Evolutionary conservation across 1,140 invertebrate genomes (phyloP), one percentile per base, ranked within the genome.

Genomic region (Papilio polyxenes): DNA sequence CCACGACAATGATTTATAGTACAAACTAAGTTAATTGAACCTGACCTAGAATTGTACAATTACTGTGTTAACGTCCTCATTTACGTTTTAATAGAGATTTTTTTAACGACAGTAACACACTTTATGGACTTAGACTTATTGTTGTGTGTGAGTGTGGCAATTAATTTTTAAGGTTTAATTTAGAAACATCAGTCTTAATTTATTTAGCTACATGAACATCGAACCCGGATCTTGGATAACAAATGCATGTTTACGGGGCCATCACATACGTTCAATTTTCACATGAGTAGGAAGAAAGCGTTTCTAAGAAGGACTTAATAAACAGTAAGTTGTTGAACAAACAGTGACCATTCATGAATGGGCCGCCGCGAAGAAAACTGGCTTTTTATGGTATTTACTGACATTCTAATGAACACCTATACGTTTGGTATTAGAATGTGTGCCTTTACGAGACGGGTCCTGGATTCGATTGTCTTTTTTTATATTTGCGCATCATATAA

Each of bases 251-350:
- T 13, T 15, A 40, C 31, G 37, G 15, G 31, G 3, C 23, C 37
- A 31, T 31, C 65, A 56, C 53, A 31, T 6, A 69, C 65, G 65
- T 72, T 40, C 40, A 72, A 72, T 37, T 72, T 72, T 72, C 31
- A 72, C 65, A 72, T 40, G 13, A 15, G 65, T 37, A 4, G 65
- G 65, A 72, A 72, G 65, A 72, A 72, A 72, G 65, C 65, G 23
- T 37, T 72, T 72, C 65, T 72, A 72, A 37, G 65, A 72, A 72
- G 13, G 65, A 37, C 65, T 72, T 72, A 72, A 72, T 72, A 72
- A 72, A 72, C 31, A 72, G 65, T 72, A 72, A 72, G 65, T 72
- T 72, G 65, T 72, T 72, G 65, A 72, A 13, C 37, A 72, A 72
- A 72, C 65, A 72, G 31, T 40, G 65, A 72, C 65, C 65, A 72